Percentiles rank a stretch among this genome's conserved stretches.
These are phyloP conservation scores for Rana temporaria DNA, from an alignment of 2,113 vertebrate species.

Conservation along the genomic window DNA sequence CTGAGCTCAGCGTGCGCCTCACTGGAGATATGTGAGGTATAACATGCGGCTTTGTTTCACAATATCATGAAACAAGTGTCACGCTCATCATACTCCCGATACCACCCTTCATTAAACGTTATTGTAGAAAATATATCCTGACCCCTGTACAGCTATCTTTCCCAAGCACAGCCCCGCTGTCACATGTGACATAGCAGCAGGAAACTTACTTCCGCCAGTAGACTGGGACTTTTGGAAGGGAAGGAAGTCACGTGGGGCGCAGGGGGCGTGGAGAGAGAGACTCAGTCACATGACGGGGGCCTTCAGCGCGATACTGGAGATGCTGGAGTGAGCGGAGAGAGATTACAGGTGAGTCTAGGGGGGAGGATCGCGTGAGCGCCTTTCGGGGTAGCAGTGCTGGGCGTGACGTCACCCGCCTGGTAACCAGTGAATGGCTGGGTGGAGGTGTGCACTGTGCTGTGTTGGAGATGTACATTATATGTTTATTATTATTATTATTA, in stretches of 20 bases:
- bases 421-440: background rate
- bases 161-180: too few relatives aligned
- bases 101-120: too few relatives aligned
- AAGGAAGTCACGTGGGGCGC: slow-evolving; percentile 38
- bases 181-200: too few relatives aligned
- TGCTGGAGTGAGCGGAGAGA: background rate
- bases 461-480: background rate
- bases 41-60: too few relatives aligned
- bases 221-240: slow-evolving; percentile 9
- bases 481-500: too few relatives aligned
- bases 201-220: background rate
- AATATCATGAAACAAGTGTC: too few relatives aligned
- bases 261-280: background rate
- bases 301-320: background rate
- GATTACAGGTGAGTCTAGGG: background rate
- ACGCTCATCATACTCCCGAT: too few relatives aligned
- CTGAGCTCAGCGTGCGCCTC: too few relatives aligned
- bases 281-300: slow-evolving; percentile 38
- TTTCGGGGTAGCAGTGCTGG: too few relatives aligned
- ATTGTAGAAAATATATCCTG: too few relatives aligned
- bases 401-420: background rate
- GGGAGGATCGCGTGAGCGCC: background rate
- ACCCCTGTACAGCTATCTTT: too few relatives aligned
- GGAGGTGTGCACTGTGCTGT: background rate
- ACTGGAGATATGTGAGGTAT: too few relatives aligned